These are phyloP conservation scores for Pseudochirops corinnae DNA, from an alignment of 2,797 vertebrate genomes.

Conservation along the genomic window DNA sequence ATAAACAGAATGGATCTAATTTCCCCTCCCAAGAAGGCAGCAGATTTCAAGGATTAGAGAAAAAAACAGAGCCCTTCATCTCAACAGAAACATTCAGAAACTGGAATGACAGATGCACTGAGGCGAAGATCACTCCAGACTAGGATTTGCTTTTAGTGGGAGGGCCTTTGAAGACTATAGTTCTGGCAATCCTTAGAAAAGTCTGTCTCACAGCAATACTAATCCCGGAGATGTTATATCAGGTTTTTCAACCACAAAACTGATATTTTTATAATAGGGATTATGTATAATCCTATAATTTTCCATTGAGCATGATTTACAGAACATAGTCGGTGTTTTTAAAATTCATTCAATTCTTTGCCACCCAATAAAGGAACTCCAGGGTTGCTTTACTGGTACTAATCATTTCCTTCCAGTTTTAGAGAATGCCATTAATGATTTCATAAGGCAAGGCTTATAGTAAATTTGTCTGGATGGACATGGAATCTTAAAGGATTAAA, in stretches of 20 bases:
- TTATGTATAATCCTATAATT: not conserved
- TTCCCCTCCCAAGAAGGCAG: not conserved
- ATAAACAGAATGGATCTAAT: not conserved
- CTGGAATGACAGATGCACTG: not conserved
- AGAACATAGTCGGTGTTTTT: not conserved
- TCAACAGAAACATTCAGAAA: not conserved
- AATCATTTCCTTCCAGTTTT: not conserved
- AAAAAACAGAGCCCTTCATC: not conserved
- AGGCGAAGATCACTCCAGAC: not conserved
- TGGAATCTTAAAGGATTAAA: not conserved
- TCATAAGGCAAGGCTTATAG: not conserved
- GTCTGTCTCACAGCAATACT: not conserved
- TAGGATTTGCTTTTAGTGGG: not conserved
- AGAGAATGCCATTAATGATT: not conserved
- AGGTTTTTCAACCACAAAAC: not conserved
- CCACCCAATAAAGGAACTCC: not conserved
- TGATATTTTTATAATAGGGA: not conserved
- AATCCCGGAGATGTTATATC: not conserved
- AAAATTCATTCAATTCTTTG: not conserved
- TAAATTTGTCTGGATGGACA: not conserved
- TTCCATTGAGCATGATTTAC: not conserved
- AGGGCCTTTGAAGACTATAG: not conserved
- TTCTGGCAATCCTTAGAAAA: not conserved
- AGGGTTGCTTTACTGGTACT: not conserved
- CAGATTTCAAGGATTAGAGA: not conserved